Base-by-base conservation (phyloP, 2,888 invertebrate genomes). In the Latrodectus hesperus region DNA sequence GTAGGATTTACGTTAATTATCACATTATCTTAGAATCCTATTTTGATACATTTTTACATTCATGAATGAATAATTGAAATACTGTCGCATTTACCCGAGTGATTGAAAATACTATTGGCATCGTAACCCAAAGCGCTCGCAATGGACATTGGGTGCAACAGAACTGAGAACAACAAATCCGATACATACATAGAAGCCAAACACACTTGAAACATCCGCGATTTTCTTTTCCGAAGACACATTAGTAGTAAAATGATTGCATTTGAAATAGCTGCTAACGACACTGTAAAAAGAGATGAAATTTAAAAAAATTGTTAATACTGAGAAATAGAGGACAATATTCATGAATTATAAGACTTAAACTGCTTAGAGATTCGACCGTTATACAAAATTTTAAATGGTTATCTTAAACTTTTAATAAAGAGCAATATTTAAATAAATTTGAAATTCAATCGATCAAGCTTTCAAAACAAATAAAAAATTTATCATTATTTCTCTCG, bases 141-240 rank as follows among this genome's bases (percentile, higher is more conserved):
- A n/a, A n/a, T n/a, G n/a, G n/a, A n/a, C n/a, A n/a, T n/a, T n/a
- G n/a, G n/a, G n/a, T n/a, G n/a, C n/a, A 90, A 73, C 26, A 85
- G 26, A 6, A 90, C 11, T 17, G 88, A 87, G 84, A 90, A 90
- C 17, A 89, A 82, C 38, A 90, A 49, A 72, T 90, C 90, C 10
- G 90, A 90, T n/a, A 90, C 80, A 52, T 89, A 89, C 60, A 90
- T 75, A 70, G 89, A 84, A 12, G 89, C 53, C 1, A 89, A 75
- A 49, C 83, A 84, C 72, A 84, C 16, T 51, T 89, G 88, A 72
- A 84, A 87, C 5, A 80, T 70, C 22, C 83, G 72, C 10, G 85
- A 55, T 49, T 85, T 81, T 38, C 71, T 77, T 11, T 73, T 76
- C n/a, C 82, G 71, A 12, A 76, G 12, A 51, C 67, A 17, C 82